These are phyloP conservation scores for Strix occidentalis DNA, from an alignment of 2,797 vertebrate species.

Conservation along the genomic window DNA sequence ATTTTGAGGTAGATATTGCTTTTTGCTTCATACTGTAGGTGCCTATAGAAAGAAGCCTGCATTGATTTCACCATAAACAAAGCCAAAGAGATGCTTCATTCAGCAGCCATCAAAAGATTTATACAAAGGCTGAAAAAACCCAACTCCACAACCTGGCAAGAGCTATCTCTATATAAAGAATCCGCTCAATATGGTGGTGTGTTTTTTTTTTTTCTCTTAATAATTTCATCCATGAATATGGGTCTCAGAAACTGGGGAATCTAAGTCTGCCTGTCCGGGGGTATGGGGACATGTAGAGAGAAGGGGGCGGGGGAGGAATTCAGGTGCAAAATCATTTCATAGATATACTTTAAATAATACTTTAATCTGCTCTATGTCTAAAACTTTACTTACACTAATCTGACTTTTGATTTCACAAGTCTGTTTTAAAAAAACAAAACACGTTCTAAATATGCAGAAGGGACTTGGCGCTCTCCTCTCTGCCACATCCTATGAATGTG, in stretches of 20 bases:
- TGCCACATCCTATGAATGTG: background rate
- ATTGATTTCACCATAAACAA: slow-evolving; percentile 21
- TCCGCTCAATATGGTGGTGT: background rate
- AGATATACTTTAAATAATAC: background rate
- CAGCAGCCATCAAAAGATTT: background rate
- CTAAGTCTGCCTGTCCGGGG: background rate
- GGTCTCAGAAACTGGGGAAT: background rate
- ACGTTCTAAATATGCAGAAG: background rate
- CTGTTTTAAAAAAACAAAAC: background rate
- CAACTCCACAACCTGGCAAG: background rate
- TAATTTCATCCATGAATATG: background rate
- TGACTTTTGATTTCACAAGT: background rate
- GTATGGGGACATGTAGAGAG: background rate
- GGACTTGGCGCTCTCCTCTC: background rate
- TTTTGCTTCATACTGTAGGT: background rate
- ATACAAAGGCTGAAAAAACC: background rate
- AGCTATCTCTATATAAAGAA: background rate
- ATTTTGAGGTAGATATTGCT: background rate
- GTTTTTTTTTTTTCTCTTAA: background rate
- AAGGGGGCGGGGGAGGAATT: background rate
- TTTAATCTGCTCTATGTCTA: background rate
- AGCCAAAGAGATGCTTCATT: background rate
- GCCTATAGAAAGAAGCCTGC: background rate
- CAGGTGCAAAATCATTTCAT: background rate
- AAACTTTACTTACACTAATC: background rate